These are phyloP conservation scores for Sebastes schlegelii DNA, from an alignment of 2,113 vertebrate genomes.

Conservation along the genomic window DNA sequence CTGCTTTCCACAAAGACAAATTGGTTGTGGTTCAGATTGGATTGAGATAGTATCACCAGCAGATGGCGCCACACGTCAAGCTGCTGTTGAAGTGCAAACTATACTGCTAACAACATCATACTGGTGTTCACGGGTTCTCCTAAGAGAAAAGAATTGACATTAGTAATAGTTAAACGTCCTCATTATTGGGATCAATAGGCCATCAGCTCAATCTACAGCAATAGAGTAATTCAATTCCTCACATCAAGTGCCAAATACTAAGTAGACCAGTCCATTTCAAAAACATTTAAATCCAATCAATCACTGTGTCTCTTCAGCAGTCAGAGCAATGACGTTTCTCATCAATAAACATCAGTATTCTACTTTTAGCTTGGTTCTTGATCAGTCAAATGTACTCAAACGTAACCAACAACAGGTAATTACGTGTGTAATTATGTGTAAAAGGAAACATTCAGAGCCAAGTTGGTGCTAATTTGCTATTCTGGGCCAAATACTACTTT, in stretches of 20 bases:
- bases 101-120: neutral
- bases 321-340: neutral
- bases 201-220: neutral
- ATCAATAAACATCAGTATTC: neutral
- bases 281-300: neutral
- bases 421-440: neutral
- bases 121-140: neutral
- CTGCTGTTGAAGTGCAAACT: neutral
- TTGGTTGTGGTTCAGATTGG: conserved; percentile 12
- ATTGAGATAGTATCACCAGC: conserved; percentile 46
- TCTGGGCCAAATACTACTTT: conserved; percentile 39
- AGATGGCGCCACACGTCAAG: conserved; percentile 74
- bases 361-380: conserved; percentile 4
- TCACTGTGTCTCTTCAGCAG: neutral
- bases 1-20: neutral
- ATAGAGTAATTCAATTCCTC: neutral
- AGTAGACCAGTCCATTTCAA: neutral
- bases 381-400: conserved; percentile 17
- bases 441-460: conserved; percentile 39
- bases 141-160: neutral
- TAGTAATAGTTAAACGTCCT: neutral
- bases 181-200: neutral
- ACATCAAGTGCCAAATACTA: neutral
- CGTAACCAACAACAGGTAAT: neutral
- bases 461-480: conserved; percentile 20